Evolutionary conservation across 2,113 vertebrate species (phyloP).

Genomic region (Varanus salvator): DNA sequence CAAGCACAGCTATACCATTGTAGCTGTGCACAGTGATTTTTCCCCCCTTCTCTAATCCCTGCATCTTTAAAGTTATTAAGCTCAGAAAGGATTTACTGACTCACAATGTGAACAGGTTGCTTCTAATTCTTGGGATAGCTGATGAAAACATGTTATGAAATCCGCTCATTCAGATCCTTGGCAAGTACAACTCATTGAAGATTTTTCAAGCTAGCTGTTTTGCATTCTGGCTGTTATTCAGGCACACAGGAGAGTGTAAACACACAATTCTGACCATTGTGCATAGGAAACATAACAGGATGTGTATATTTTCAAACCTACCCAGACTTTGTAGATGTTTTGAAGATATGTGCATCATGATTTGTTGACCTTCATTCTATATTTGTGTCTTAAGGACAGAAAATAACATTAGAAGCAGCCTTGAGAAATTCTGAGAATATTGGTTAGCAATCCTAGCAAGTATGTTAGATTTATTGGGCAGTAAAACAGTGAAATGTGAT

Average conservation of each 20-base stretch:
- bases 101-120: conserved; percentile 37
- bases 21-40: conserved; percentile 3
- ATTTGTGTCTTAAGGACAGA: background rate
- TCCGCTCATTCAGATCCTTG: background rate
- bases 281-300: background rate
- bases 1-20: conserved; percentile 8
- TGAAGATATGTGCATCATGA: background rate
- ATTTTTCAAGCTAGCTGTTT: conserved; percentile 7
- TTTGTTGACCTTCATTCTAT: background rate
- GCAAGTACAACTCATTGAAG: conserved; percentile 47
- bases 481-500: background rate
- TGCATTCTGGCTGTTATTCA: conserved; percentile 10
- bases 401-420: background rate
- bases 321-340: background rate
- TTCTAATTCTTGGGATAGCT: conserved; percentile 43
- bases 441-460: background rate
- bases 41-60: background rate
- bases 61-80: conserved; percentile 10
- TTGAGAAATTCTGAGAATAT: background rate
- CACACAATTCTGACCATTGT: background rate
- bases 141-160: conserved; percentile 47
- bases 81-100: conserved; percentile 38
- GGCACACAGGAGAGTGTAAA: background rate
- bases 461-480: background rate
- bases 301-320: background rate